Evolutionary conservation across 2,113 vertebrate species (phyloP).

Genomic region (Semnopithecus entellus): DNA sequence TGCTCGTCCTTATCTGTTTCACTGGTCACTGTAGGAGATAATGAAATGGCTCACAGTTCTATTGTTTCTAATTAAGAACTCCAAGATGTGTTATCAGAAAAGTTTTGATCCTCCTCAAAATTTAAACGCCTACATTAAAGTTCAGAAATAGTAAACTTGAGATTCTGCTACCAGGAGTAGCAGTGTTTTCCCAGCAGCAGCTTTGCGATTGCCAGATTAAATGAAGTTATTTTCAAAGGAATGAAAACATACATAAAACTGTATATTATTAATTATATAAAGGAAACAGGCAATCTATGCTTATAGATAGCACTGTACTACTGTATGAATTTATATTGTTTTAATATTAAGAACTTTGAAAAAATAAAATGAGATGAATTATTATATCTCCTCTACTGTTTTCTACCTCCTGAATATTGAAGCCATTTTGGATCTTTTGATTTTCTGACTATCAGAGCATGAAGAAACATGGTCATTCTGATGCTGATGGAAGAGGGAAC

Average conservation of each 20-base stretch:
- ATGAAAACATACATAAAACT: slow-evolving; percentile 32
- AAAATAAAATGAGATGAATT: slow-evolving; percentile 58
- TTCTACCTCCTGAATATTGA: slow-evolving; percentile 64
- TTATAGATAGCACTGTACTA: neutral
- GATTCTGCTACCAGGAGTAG: slow-evolving; percentile 21
- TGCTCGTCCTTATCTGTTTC: slow-evolving; percentile 61
- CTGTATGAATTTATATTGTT: slow-evolving; percentile 57
- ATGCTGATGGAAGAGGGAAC: slow-evolving; percentile 78
- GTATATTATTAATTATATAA: slow-evolving; percentile 19
- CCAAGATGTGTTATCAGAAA: slow-evolving; percentile 53
- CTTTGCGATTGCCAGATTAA: slow-evolving; percentile 34
- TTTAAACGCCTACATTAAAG: slow-evolving; percentile 35
- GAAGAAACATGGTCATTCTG: slow-evolving; percentile 83
- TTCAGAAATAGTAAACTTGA: slow-evolving; percentile 67
- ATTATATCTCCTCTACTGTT: slow-evolving; percentile 46
- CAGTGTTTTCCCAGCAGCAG: slow-evolving; percentile 19
- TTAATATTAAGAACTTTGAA: slow-evolving; percentile 57
- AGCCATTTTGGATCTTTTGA: slow-evolving; percentile 78
- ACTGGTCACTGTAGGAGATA: slow-evolving; percentile 72
- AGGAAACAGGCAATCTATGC: slow-evolving; percentile 23
- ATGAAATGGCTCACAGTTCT: slow-evolving; percentile 55
- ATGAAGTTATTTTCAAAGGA: slow-evolving; percentile 12
- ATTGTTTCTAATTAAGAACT: slow-evolving; percentile 66
- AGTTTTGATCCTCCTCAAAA: slow-evolving; percentile 72
- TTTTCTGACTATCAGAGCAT: slow-evolving; percentile 85